Evolutionary conservation across 2,797 vertebrate species (phyloP).

Genomic region (Vireo griseus): DNA sequence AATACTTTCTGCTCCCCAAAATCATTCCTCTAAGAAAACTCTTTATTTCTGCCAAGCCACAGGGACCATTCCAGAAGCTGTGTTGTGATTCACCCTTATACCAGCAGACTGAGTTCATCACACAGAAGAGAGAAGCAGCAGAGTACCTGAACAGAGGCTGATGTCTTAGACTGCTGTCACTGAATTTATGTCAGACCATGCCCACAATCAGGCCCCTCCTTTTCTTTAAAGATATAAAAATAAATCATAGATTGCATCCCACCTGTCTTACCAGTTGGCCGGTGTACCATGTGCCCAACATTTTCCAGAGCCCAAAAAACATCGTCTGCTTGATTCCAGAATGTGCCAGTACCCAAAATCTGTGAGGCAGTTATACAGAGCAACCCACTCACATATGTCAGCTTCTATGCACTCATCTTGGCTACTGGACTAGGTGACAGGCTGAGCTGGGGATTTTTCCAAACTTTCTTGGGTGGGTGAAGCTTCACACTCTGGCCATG

Average conservation of each 20-base stretch:
- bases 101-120: neutral
- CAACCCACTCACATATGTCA: constrained; percentile 8
- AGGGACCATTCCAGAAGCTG: neutral
- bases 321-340: neutral
- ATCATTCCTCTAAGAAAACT: neutral
- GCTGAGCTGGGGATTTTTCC: neutral
- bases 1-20: neutral
- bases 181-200: neutral
- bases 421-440: neutral
- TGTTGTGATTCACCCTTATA: neutral
- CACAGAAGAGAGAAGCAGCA: neutral
- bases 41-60: neutral
- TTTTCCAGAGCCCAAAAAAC: neutral
- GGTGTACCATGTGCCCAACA: neutral
- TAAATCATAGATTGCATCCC: neutral
- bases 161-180: neutral
- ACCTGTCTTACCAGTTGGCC: neutral
- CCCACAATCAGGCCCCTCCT: neutral
- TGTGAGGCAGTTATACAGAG: neutral
- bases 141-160: neutral
- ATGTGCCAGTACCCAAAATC: neutral
- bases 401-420: neutral
- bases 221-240: neutral
- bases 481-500: neutral
- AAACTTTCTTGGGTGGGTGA: neutral